A percentile compares a stretch with the other conserved stretches of the same genome.
Conservation (phyloP, 2,797 vertebrate genomes). For the Scarus forsteni region DNA sequence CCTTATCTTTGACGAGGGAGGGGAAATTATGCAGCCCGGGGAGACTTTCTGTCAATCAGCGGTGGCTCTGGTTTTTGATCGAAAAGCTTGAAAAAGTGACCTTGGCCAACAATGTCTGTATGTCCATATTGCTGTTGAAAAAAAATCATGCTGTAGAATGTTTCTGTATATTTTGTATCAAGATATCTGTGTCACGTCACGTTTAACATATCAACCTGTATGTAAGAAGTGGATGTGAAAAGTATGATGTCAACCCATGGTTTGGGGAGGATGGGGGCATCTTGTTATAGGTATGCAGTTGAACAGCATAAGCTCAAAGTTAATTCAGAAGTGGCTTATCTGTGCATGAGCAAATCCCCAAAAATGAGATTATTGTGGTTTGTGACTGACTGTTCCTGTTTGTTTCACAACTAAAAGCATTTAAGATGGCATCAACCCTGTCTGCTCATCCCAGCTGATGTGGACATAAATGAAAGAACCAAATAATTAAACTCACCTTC, state of each 20-base stretch:
- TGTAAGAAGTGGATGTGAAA: not conserved
- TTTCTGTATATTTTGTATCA: constrained; percentile 42
- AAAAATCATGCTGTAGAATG: constrained; percentile 57
- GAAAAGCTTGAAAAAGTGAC: constrained; percentile 75
- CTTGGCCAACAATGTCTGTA: constrained; percentile 77
- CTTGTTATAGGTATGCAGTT: too few species aligned
- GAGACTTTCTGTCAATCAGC: constrained; percentile 43
- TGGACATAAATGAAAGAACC: too few species aligned
- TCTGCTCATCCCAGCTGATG: too few species aligned
- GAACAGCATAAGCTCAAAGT: too few species aligned
- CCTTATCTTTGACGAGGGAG: constrained; percentile 7
- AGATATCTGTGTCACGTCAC: constrained; percentile 37
- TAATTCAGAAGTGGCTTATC: too few species aligned
- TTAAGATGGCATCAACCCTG: too few species aligned
- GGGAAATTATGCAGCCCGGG: constrained; percentile 48
- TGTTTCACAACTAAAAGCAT: too few species aligned
- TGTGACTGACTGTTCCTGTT: too few species aligned
- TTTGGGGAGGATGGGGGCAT: not conserved
- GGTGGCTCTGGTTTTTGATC: constrained; percentile 55
- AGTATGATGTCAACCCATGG: not conserved
- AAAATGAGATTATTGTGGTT: too few species aligned
- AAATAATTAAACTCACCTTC: too few species aligned
- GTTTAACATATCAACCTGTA: not conserved
- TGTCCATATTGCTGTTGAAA: constrained; percentile 51
- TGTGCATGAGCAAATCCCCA: too few species aligned